Conservation (phyloP, 2,888 invertebrate genomes). For the Cheilosia vulpina region DNA sequence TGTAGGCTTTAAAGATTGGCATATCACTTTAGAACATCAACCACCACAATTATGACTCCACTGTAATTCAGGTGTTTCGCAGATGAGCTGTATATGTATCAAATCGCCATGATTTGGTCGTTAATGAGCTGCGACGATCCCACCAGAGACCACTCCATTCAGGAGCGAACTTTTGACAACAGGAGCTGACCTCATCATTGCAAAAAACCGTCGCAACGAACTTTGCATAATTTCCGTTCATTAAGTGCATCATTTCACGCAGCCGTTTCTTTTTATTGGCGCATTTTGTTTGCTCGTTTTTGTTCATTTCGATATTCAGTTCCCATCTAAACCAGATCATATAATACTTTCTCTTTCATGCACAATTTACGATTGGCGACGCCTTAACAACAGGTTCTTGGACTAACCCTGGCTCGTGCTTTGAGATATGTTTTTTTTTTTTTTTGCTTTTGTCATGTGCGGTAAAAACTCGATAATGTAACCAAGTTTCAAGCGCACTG, state of each 20-base stretch:
- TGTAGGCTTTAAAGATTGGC: no score
- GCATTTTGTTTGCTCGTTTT: neutral
- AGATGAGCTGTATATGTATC: no score
- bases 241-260: neutral
- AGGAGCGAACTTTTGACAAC: neutral
- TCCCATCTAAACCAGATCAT: conserved; percentile 17
- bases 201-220: neutral
- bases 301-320: conserved; percentile 7
- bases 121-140: no score
- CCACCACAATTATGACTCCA: no score
- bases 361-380: conserved; percentile 10
- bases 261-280: conserved; percentile 4
- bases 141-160: no score
- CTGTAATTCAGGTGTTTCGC: no score
- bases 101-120: no score
- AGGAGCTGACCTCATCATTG: neutral
- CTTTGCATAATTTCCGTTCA: neutral
- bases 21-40: no score
- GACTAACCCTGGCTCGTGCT: conserved; percentile 27
- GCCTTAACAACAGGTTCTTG: conserved; percentile 12
- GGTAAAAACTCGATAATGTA: conserved; percentile 73
- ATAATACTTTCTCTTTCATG: neutral
- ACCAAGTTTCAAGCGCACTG: conserved; percentile 55
- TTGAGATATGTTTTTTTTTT: conserved; percentile 21
- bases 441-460: conserved; percentile 18